phyloP scores from a whole-genome alignment of 2,888 invertebrate species.

The Drosophila parthenogenetica region DNA sequence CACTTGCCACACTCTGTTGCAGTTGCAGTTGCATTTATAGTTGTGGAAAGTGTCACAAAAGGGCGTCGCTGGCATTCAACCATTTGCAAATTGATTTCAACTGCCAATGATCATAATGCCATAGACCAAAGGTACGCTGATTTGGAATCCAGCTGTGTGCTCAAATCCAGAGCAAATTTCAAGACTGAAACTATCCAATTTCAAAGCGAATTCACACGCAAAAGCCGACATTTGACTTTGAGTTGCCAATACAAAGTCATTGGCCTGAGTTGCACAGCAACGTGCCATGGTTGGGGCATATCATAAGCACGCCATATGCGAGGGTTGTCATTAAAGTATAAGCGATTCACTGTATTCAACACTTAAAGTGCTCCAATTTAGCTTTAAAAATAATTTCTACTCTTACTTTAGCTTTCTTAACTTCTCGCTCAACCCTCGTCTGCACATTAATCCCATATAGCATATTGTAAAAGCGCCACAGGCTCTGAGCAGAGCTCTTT shows the following conservation, averaged over 20 bases:
- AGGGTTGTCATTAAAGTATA: constrained; percentile 10
- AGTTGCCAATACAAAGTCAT: constrained; percentile 54
- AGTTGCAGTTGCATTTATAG: not conserved
- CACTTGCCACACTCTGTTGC: constrained; percentile 46
- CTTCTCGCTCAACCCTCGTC: constrained; percentile 3
- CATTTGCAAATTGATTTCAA: constrained; percentile 75
- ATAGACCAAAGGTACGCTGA: not conserved
- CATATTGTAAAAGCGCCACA: constrained; percentile 48
- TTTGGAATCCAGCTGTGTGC: constrained; percentile 46
- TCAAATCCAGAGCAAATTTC: constrained; percentile 40
- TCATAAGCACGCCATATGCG: constrained; percentile 13
- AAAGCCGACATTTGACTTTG: constrained; percentile 55
- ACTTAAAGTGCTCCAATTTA: no score
- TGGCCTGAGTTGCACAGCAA: constrained; percentile 49
- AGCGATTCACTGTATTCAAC: no score
- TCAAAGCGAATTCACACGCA: constrained; percentile 82
- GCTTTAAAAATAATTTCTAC: no score
- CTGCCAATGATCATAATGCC: constrained; percentile 51
- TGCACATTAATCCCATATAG: constrained; percentile 16
- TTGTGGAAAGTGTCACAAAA: constrained; percentile 45
- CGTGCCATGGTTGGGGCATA: not conserved
- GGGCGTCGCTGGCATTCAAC: constrained; percentile 48
- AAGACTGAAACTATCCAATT: constrained; percentile 61
- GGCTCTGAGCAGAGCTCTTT: constrained; percentile 56
- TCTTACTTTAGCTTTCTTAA: not conserved